Percentiles rank a stretch among this genome's conserved stretches.
phyloP scores from a whole-genome alignment of 2,888 invertebrate species.

The Morpho achilles region DNA sequence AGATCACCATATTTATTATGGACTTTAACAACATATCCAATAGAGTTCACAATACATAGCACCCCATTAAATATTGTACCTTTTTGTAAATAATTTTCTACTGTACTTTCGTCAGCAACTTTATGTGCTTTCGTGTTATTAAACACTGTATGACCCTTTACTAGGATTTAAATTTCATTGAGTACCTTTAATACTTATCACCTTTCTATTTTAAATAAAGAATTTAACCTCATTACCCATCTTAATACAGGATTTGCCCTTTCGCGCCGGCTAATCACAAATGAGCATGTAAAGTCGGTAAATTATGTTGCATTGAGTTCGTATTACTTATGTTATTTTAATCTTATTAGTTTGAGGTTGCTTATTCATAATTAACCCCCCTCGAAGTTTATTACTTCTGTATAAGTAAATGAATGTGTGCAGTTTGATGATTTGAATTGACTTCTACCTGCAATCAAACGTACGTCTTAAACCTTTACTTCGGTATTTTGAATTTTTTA shows the following conservation, averaged over 20 bases:
- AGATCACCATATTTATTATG: slow-evolving; percentile 57
- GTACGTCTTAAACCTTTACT: slow-evolving; percentile 15
- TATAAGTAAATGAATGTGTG: slow-evolving; percentile 58
- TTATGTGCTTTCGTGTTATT: slow-evolving; percentile 44
- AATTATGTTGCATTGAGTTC: slow-evolving; percentile 77
- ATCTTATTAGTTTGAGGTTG: slow-evolving; percentile 55
- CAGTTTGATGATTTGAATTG: slow-evolving; percentile 54
- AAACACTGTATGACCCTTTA: slow-evolving; percentile 49
- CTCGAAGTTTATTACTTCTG: slow-evolving; percentile 76
- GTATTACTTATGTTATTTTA: slow-evolving; percentile 66
- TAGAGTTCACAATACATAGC: slow-evolving; percentile 62
- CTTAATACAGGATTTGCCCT: slow-evolving; percentile 79
- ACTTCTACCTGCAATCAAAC: slow-evolving; percentile 25
- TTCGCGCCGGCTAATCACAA: slow-evolving; percentile 79
- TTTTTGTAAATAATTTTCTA: slow-evolving; percentile 74
- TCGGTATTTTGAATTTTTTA: slow-evolving; percentile 20
- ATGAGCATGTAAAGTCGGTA: slow-evolving; percentile 78
- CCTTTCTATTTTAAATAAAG: slow-evolving; percentile 44
- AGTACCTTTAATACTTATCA: slow-evolving; percentile 35
- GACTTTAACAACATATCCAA: slow-evolving; percentile 52
- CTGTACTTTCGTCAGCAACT: slow-evolving; percentile 72
- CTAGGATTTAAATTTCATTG: slow-evolving; percentile 56
- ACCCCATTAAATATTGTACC: slow-evolving; percentile 57
- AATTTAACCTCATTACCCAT: slow-evolving; percentile 80
- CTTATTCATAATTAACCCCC: slow-evolving; percentile 78